Conservation (phyloP, 1,140 invertebrate species). For the Aphaenogaster floridana region DNA sequence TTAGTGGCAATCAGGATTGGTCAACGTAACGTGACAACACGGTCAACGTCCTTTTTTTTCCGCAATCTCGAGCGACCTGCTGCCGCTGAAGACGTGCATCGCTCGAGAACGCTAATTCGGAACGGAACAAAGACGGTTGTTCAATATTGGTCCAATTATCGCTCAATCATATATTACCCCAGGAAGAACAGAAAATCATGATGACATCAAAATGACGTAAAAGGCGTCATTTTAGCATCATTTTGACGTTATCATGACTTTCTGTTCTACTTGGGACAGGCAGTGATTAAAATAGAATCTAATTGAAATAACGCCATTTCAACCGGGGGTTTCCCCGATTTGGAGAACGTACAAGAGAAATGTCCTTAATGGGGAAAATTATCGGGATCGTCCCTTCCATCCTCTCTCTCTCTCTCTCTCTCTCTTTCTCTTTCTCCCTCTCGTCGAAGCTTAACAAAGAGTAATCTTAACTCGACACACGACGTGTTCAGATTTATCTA, state of each 20-base stretch:
- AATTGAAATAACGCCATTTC: not conserved
- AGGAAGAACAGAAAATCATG: too few relatives aligned
- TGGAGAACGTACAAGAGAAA: conserved; percentile 39
- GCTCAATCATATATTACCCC: not conserved
- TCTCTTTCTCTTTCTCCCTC: not conserved
- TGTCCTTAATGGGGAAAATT: conserved; percentile 23
- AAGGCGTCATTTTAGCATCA: too few relatives aligned
- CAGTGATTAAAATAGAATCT: conserved; percentile 26
- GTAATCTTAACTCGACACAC: conserved; percentile 73
- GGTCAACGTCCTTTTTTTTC: conserved; percentile 13
- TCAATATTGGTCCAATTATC: not conserved
- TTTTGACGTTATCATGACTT: too few relatives aligned
- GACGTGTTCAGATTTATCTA: conserved; percentile 62
- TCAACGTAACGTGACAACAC: conserved; percentile 14
- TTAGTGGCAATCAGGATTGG: conserved; percentile 32
- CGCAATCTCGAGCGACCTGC: not conserved
- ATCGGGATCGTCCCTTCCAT: conserved; percentile 53
- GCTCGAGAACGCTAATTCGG: conserved; percentile 22
- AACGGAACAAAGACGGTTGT: conserved; percentile 1
- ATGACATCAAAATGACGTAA: too few relatives aligned
- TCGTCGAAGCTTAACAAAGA: conserved; percentile 74
- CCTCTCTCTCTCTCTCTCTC: not conserved
- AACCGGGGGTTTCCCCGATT: not conserved
- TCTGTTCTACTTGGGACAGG: not conserved
- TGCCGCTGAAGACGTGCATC: conserved; percentile 18